Base-by-base conservation (phyloP, 2,888 invertebrate species). In the Subacronicta megacephala region DNA sequence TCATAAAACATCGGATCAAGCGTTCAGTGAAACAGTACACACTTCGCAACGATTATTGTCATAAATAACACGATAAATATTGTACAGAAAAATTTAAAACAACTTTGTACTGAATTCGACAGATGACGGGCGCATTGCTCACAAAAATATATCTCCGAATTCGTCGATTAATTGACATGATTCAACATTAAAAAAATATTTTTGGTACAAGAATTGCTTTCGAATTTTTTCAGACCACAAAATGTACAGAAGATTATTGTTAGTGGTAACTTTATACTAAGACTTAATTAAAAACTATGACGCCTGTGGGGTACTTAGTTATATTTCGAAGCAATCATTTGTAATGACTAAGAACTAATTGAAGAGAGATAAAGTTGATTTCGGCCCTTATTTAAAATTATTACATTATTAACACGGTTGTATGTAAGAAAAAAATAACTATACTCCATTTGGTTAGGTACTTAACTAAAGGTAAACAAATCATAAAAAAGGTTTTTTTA, bases 191-290 rank as follows among this genome's bases (percentile, higher is more conserved):
- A 33, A 47, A 33, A 47, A 40, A 62, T 46, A 60, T 65, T 54
- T 68, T 64, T 64, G 69, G 61, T 68, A 65, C 46, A 49, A 58
- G 35, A 60, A 54, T 64, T 44, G 20, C 57, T 53, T 62, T 43
- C 23, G 50, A 66, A 20, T 56, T 17, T 43, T 26, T 62, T n/a
- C 42, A 55, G 50, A 65, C 29, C 13, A 15, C 29, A 20, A 54
- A 56, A 62, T 36, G 36, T 55, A 54, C 16, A 54, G 9, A 44
- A 38, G 37, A 63, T 68, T 71, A 70, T 52, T 72, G 74, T 77
- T 78, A 79, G 79, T 81, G 81, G 81, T 81, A 81, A 81, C 81
- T 75, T 62, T 61, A 66, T 52, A 70, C 59, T 58, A 63, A 60
- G 47, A 54, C 53, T 61, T 60, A 9, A 64, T 60, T 58, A 56